Percentiles rank a stretch among this genome's conserved stretches.
Evolutionary conservation across 2,888 invertebrate species (phyloP).

Genomic region (Megaustenia siamemsis): DNA sequence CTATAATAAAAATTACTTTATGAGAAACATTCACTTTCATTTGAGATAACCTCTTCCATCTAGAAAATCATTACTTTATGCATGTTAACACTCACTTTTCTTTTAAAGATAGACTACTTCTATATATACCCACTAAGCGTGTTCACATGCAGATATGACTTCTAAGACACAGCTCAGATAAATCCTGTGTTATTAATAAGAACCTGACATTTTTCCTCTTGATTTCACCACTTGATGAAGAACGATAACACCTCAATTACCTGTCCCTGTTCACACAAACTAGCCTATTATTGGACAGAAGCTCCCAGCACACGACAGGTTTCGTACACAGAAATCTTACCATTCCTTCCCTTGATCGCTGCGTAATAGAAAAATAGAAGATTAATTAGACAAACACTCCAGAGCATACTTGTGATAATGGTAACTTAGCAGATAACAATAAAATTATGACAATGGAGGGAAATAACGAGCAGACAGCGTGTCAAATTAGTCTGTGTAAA

Average conservation of each 20-base stretch:
- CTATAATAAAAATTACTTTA: no score
- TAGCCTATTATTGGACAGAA: background rate
- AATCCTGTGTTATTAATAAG: background rate
- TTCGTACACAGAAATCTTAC: conserved; percentile 2
- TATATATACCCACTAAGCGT: background rate
- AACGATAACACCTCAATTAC: conserved; percentile 20
- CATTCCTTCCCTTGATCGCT: conserved; percentile 36
- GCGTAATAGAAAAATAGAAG: background rate
- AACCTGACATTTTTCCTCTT: conserved; percentile 8
- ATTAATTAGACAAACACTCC: background rate
- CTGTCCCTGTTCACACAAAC: conserved; percentile 20
- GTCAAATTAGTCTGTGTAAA: background rate
- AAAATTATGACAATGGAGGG: background rate
- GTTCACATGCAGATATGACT: background rate
- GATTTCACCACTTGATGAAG: conserved; percentile 23
- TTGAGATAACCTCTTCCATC: no score
- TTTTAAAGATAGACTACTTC: no score
- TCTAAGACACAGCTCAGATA: background rate
- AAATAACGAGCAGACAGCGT: background rate
- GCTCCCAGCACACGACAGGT: background rate
- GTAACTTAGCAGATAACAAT: background rate
- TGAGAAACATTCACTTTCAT: no score
- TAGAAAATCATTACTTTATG: no score
- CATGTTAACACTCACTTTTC: no score
- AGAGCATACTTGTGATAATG: background rate